Conservation (phyloP, 1,140 invertebrate genomes). For the Drosophila tristis region DNA sequence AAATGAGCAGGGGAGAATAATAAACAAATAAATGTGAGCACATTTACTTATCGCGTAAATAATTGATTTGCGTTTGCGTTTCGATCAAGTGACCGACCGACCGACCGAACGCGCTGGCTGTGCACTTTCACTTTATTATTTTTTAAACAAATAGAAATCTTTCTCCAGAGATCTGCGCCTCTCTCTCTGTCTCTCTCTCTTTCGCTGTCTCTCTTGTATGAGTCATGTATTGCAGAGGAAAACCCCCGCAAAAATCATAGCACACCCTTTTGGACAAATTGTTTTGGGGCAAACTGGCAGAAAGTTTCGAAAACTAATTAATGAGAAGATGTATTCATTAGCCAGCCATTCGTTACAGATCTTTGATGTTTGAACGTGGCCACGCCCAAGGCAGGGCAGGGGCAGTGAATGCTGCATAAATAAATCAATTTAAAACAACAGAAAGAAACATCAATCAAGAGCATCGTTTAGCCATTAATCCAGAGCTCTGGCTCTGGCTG, state of each 20-base stretch:
- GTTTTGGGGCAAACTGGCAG: no score
- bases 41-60: conserved; percentile 45
- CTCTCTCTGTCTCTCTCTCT: no score
- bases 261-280: no score
- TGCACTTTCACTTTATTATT: conserved; percentile 62
- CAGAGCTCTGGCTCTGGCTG: conserved; percentile 1
- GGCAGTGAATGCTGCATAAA: no score
- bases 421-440: conserved; percentile 7
- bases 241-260: no score
- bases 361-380: no score
- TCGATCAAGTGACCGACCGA: conserved; percentile 31
- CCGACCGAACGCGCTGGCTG: conserved; percentile 2
- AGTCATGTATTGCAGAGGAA: conserved; percentile 4
- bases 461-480: conserved; percentile 23
- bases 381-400: no score
- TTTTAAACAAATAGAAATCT: conserved; percentile 60
- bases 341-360: no score
- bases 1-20: conserved; percentile 30
- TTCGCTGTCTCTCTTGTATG: not conserved
- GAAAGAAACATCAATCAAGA: conserved; percentile 47
- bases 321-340: no score
- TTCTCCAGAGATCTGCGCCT: no score
- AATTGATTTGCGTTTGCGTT: conserved; percentile 51
- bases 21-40: conserved; percentile 45
- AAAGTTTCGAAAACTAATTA: no score